A percentile compares a stretch with the other conserved stretches of the same genome.
These are phyloP conservation scores for Eupithecia tripunctaria DNA, from an alignment of 2,888 invertebrate genomes.

Conservation along the genomic window DNA sequence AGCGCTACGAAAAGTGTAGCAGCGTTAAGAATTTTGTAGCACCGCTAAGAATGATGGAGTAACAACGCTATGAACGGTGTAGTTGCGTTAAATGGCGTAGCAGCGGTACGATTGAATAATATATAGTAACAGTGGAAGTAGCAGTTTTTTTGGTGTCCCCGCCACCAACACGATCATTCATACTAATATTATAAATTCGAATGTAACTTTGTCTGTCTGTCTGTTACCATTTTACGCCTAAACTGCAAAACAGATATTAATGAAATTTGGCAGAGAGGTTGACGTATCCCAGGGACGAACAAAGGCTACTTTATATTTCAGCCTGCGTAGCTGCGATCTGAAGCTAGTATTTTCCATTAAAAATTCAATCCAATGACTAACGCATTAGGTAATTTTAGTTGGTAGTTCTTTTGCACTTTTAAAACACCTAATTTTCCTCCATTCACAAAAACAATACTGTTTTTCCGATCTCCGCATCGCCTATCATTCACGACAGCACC, in stretches of 20 bases:
- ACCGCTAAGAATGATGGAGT: not conserved
- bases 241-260: no score
- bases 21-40: not conserved
- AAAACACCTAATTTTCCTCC: not conserved
- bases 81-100: not conserved
- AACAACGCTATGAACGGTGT: not conserved
- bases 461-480: conserved; percentile 14
- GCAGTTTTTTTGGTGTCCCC: not conserved
- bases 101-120: not conserved
- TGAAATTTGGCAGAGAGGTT: no score
- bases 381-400: not conserved
- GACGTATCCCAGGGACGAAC: no score
- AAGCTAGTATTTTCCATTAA: not conserved
- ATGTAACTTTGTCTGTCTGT: no score
- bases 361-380: not conserved
- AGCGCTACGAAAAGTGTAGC: not conserved
- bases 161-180: not conserved
- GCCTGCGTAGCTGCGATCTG: no score
- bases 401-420: not conserved
- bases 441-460: not conserved
- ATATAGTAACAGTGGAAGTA: not conserved
- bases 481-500: conserved; percentile 8
- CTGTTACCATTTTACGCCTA: no score
- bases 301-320: no score
- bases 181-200: no score